phyloP scores from a whole-genome alignment of 1,140 invertebrate genomes.

The Solen grandis region DNA sequence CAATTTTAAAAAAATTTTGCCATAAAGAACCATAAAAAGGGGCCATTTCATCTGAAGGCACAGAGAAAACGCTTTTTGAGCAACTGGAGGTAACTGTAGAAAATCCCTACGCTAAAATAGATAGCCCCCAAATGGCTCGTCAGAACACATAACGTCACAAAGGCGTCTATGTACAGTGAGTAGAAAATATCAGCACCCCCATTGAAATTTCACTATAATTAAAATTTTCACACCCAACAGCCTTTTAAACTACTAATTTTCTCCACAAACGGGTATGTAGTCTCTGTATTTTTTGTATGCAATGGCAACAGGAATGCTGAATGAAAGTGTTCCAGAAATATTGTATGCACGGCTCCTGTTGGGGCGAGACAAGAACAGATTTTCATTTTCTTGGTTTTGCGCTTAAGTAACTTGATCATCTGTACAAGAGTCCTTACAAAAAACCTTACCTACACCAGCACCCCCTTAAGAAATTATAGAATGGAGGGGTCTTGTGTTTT shows the following conservation, averaged over 20 bases:
- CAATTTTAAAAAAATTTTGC: too few species aligned
- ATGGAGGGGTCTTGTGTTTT: too few species aligned
- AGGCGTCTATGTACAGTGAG: conserved; percentile 45
- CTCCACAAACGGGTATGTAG: conserved; percentile 37
- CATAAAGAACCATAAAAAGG: too few species aligned
- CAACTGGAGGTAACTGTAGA: too few species aligned
- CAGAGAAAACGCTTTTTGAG: too few species aligned
- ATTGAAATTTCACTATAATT: conserved; percentile 57
- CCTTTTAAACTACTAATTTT: conserved; percentile 36
- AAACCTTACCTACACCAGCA: too few species aligned
- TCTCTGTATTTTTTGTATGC: conserved; percentile 48
- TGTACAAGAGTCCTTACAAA: too few species aligned
- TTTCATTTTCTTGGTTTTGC: too few species aligned
- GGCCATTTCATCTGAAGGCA: too few species aligned
- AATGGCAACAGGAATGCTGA: conserved; percentile 54
- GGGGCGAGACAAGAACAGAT: conserved; percentile 46
- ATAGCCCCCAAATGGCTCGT: conserved; percentile 47
- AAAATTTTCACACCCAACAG: conserved; percentile 22
- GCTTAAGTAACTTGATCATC: too few species aligned
- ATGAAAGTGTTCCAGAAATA: conserved; percentile 58
- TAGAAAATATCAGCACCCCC: conserved; percentile 44
- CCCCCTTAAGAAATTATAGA: too few species aligned
- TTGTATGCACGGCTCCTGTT: conserved; percentile 60
- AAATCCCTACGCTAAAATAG: conserved; percentile 43
- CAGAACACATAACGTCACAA: conserved; percentile 22